Evolutionary conservation across 2,113 vertebrate species (phyloP), one percentile per base, ranked within the genome.

Genomic region (Pipra filicauda): DNA sequence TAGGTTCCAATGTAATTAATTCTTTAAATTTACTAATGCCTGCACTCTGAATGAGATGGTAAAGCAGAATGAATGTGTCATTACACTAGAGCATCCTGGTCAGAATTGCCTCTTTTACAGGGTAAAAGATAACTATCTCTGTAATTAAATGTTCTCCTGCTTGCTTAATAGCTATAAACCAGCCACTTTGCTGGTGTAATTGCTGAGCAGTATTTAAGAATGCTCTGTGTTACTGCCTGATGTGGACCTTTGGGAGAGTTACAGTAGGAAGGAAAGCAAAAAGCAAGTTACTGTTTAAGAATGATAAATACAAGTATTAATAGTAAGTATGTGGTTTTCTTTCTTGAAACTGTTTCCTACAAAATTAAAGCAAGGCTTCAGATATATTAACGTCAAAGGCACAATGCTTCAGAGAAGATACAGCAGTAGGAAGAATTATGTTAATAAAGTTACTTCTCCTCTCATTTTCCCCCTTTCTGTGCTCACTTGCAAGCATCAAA

Each of bases 91-190:
- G 81, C 51, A 88, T 64, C 79, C 81, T 46, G 59, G 67, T 41
- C 82, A 88, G 51, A 93, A 96, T 64, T 83, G 39, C 67, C 28
- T 95, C 59, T 91, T 85, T 73, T 66, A 74, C 28, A 57, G 46
- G 80, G 74, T 85, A 58, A 70, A 35, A 82, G 84, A 80, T 94
- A 91, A 80, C 78, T 46, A 64, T 83, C 81, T 77, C 51, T 77
- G 51, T 85, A 93, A 93, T 93, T 93, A 95, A 90, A 77, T 67
- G 71, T 77, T 72, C 15, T 85, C 62, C 48, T 2, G 14, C 78
- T 91, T 94, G 62, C 85, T 91, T 96, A 83, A 74, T 64, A 90
- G 58, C 55, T 80, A n/a, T 85, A 85, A 96, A 43, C 5, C 69
- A 88, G 10, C 13, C 55, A 48, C 59, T 95, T 83, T 41, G 48